phyloP scores from a whole-genome alignment of 2,888 invertebrate genomes.

The Gryllus longicercus region DNA sequence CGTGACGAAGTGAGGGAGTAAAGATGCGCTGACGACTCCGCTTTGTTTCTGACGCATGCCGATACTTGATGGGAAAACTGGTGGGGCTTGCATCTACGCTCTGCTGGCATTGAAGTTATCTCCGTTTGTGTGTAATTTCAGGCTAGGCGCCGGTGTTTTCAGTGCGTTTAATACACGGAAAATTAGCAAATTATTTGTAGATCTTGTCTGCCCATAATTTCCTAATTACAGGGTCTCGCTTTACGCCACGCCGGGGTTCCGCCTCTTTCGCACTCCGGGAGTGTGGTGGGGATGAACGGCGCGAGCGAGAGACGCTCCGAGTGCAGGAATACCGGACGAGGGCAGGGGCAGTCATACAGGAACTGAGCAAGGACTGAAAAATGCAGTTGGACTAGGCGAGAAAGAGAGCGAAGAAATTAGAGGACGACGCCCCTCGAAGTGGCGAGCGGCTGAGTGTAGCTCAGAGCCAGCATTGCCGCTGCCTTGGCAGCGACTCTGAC shows the following conservation, averaged over 20 bases:
- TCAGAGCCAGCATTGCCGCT: no score
- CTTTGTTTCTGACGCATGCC: no score
- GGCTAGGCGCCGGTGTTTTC: not conserved
- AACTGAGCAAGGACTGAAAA: no score
- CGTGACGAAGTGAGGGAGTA: no score
- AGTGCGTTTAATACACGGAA: slow-evolving; percentile 6
- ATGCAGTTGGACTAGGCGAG: no score
- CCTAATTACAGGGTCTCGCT: not conserved
- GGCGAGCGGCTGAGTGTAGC: no score
- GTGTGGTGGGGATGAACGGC: not conserved
- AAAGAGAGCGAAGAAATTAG: no score
- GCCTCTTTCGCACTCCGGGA: not conserved
- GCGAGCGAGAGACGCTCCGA: not conserved
- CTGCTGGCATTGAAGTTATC: not conserved
- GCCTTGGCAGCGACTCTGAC: no score
- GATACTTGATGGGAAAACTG: not conserved
- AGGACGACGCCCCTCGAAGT: no score
- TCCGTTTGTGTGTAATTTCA: not conserved
- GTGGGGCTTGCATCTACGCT: not conserved
- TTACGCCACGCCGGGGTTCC: not conserved
- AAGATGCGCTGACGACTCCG: no score
- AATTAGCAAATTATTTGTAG: not conserved
- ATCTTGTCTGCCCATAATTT: slow-evolving; percentile 1
- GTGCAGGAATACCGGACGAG: not conserved
- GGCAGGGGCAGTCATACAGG: not conserved